Conservation (phyloP, 2,888 invertebrate genomes). For the Limenitis camilla region DNA sequence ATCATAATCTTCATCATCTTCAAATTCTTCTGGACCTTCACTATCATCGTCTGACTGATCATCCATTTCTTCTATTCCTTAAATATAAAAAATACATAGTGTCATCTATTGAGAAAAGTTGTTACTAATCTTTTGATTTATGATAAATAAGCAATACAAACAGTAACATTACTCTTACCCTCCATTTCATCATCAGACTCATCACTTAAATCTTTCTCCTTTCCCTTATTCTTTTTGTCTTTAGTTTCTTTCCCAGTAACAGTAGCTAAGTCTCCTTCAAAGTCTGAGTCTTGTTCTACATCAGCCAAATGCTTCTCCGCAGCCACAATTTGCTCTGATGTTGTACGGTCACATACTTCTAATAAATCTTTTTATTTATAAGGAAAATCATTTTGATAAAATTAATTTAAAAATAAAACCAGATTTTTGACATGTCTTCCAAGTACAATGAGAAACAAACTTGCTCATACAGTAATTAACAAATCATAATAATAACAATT, state of each 20-base stretch:
- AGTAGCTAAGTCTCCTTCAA: conserved; percentile 76
- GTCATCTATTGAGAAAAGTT: too few species aligned
- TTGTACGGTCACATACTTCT: conserved; percentile 82
- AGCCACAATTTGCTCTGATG: conserved; percentile 75
- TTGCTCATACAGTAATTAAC: too few species aligned
- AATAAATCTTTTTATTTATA: conserved; percentile 70
- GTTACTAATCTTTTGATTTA: too few species aligned
- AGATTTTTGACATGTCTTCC: too few species aligned
- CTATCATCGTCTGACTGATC: conserved; percentile 15
- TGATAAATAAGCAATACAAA: too few species aligned
- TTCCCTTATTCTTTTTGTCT: conserved; percentile 22
- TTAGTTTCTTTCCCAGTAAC: conserved; percentile 64
- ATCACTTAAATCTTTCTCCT: conserved; percentile 15
- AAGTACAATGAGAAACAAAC: too few species aligned
- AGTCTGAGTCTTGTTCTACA: conserved; percentile 74
- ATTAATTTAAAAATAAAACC: too few species aligned
- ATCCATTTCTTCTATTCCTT: conserved; percentile 11
- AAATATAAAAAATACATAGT: conserved; percentile 25
- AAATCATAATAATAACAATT: too few species aligned
- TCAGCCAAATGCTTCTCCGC: conserved; percentile 77
- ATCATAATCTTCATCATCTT: conserved; percentile 19
- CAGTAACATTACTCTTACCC: neutral
- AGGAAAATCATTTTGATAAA: too few species aligned
- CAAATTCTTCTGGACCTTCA: conserved; percentile 26
- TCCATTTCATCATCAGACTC: conserved; percentile 13